Evolutionary conservation across 2,113 vertebrate species (phyloP).

Genomic region (Chauna torquata): DNA sequence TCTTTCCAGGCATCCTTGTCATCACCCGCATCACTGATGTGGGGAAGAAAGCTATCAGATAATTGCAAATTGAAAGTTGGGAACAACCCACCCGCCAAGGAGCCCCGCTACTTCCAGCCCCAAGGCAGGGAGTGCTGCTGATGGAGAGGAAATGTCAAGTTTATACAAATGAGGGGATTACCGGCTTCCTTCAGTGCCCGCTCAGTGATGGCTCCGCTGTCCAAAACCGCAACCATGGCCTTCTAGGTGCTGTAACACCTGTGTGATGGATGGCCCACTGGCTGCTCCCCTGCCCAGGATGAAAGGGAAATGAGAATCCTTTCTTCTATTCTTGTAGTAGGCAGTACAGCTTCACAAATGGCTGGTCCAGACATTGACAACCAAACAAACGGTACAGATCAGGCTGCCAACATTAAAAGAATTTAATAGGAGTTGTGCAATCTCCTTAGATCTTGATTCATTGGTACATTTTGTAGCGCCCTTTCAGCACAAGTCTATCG

Average conservation of each 20-base stretch:
- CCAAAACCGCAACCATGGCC: accelerated
- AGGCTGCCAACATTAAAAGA: background rate
- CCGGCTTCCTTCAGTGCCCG: accelerated
- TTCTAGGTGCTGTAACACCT: background rate
- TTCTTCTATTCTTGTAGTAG: background rate
- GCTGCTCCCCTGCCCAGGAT: background rate
- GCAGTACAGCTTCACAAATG: background rate
- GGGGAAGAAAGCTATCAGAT: background rate
- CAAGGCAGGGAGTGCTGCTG: background rate
- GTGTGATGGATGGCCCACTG: accelerated
- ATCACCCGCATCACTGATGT: too few species aligned
- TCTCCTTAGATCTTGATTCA: background rate
- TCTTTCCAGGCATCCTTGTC: background rate
- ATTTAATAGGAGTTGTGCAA: background rate
- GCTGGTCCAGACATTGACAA: background rate
- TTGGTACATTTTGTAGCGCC: background rate
- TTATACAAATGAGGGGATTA: background rate
- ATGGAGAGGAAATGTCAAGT: background rate
- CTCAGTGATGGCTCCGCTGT: background rate
- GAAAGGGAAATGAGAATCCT: background rate
- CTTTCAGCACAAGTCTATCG: background rate
- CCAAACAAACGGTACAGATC: background rate
- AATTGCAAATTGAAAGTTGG: background rate
- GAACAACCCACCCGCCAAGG: background rate
- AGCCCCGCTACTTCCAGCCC: background rate